A percentile compares a stretch with the other conserved stretches of the same genome.
These are phyloP conservation scores for Dynastes grantii DNA, from an alignment of 2,888 invertebrate species.

Conservation along the genomic window DNA sequence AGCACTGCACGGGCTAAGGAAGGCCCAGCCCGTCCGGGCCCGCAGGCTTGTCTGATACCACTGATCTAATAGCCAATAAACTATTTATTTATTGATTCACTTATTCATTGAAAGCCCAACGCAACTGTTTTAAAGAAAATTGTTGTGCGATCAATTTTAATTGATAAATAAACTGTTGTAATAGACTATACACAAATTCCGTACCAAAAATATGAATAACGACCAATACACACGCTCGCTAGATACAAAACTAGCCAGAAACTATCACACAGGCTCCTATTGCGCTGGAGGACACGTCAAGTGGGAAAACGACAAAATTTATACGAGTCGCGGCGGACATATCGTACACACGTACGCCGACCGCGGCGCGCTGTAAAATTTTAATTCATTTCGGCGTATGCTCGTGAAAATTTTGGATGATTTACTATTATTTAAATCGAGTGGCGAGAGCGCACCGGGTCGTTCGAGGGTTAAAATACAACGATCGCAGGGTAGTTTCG, in stretches of 20 bases:
- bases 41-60: no score
- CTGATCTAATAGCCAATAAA: no score
- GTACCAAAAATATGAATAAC: neutral
- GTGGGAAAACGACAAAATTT: slow-evolving; percentile 19
- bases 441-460: neutral
- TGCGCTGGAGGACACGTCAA: neutral
- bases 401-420: slow-evolving; percentile 33
- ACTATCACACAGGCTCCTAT: neutral
- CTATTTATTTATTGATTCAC: no score
- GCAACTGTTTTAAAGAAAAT: no score
- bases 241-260: neutral
- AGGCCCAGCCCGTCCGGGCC: no score
- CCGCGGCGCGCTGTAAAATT: slow-evolving; percentile 19
- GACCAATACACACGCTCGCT: neutral
- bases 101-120: no score
- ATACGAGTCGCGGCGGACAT: neutral
- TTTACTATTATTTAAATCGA: slow-evolving; percentile 32
- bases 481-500: slow-evolving; percentile 18
- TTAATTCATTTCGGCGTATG: slow-evolving; percentile 34
- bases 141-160: no score
- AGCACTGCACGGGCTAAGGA: no score
- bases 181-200: no score
- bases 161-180: no score
- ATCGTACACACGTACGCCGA: neutral
- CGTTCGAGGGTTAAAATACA: slow-evolving; percentile 28